Base-by-base conservation (phyloP, 2,888 invertebrate genomes). In the Clusia tigrina region DNA sequence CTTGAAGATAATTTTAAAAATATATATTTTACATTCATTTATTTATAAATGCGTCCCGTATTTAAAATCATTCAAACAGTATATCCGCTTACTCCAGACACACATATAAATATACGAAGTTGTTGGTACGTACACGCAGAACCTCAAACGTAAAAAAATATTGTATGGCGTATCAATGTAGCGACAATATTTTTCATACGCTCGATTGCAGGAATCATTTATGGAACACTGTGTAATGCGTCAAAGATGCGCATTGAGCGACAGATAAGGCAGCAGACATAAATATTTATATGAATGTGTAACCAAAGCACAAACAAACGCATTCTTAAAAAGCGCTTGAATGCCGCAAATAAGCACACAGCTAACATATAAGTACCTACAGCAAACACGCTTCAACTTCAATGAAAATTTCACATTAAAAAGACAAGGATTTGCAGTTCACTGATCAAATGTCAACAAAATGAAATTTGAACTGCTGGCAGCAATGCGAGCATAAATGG, bases 351-450 rank as follows among this genome's bases (percentile, higher is more conserved):
- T n/a, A n/a, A n/a, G n/a, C n/a, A n/a, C n/a, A n/a, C n/a, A n/a
- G n/a, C n/a, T n/a, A n/a, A n/a, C n/a, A n/a, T n/a, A n/a, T 46
- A 17, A 1, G 6, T 38, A 15, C 46, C n/a, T 18, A 37, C 6
- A 53, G 42, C 37, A 52, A 60, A 54, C 20, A 60, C 46, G 60
- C 59, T 32, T 55, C 20, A 24, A 24, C 54, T 18, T 17, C 38
- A 38, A 5, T 9, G 26, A 18, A 42, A n/a, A n/a, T 10, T 42
- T 42, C 42, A 42, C 42, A 42, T 42, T 42, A n/a, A 5, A n/a
- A 42, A 48, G 22, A 48, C 48, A 48, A 54, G 25, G 54, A 60
- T 54, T 60, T 60, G 60, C 60, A 60, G 60, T 60, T 60, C 60
- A 60, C 37, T 54, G 60, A 60, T 60, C 54, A 54, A 54, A 60